Evolutionary conservation across 2,888 invertebrate genomes (phyloP).

Genomic region (Apodemia duryi): DNA sequence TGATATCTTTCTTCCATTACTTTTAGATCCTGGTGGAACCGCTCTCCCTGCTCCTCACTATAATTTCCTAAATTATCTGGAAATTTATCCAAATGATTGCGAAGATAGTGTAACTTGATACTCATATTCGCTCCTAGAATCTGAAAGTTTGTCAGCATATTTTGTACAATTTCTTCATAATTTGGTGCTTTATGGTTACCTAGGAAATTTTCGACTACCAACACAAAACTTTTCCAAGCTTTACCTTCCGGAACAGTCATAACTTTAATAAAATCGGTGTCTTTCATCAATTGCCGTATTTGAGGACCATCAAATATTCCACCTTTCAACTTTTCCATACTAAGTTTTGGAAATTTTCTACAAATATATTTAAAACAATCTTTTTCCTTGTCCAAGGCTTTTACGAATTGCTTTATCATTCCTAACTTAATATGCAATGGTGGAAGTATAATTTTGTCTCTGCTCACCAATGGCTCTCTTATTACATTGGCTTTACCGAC

Average conservation of each 20-base stretch:
- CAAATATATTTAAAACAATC: constrained; percentile 17
- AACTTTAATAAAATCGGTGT: constrained; percentile 6
- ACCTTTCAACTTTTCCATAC: constrained; percentile 18
- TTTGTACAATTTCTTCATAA: constrained; percentile 16
- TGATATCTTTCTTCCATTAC: constrained; percentile 4
- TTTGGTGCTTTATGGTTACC: constrained; percentile 20
- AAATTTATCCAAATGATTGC: constrained; percentile 8
- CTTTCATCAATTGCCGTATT: constrained; percentile 8
- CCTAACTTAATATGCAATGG: background rate
- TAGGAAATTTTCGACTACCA: constrained; percentile 9
- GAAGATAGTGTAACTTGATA: constrained; percentile 5
- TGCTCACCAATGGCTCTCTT: background rate
- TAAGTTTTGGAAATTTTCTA: constrained; percentile 15
- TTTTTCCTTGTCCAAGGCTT: constrained; percentile 11
- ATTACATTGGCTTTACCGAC: constrained; percentile 16
- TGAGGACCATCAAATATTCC: constrained; percentile 12
- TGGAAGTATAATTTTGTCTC: no score
- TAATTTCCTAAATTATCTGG: constrained; percentile 10
- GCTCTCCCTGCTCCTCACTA: constrained; percentile 2
- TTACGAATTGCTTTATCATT: constrained; percentile 14
- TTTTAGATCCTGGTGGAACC: constrained; percentile 1
- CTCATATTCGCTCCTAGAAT: constrained; percentile 8
- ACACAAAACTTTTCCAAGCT: constrained; percentile 7
- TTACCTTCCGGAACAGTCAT: constrained; percentile 8
- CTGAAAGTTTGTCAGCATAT: constrained; percentile 10